Percentiles rank a stretch among this genome's conserved stretches.
Conservation (phyloP, 2,113 vertebrate species). For the Danio rerio region DNA sequence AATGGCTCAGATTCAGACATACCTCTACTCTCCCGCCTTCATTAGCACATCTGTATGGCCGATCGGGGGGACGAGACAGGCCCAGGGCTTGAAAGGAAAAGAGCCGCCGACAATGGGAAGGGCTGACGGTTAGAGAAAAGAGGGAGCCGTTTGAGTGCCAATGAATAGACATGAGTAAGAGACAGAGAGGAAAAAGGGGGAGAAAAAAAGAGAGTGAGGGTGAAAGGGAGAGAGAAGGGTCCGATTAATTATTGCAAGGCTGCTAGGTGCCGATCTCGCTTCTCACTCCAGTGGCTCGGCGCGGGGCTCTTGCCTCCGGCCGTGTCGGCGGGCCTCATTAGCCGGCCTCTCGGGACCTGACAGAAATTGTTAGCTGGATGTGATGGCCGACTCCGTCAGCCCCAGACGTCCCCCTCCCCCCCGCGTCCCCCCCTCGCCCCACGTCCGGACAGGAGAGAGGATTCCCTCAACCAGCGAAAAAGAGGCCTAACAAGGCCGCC, state of each 20-base stretch:
- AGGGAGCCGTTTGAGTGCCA: slow-evolving; percentile 76
- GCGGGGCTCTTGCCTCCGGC: slow-evolving; percentile 89
- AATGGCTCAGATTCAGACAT: slow-evolving; percentile 40
- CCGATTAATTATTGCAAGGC: slow-evolving; percentile 94
- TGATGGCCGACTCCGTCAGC: slow-evolving; percentile 84
- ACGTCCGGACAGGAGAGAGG: slow-evolving; percentile 57
- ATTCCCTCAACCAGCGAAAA: slow-evolving; percentile 67
- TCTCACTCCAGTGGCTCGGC: slow-evolving; percentile 90
- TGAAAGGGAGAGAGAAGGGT: slow-evolving; percentile 53
- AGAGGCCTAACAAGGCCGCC: slow-evolving; percentile 76
- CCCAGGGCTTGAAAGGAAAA: slow-evolving; percentile 45
- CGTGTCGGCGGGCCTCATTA: slow-evolving; percentile 97
- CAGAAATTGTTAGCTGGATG: slow-evolving; percentile 92
- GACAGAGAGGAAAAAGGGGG: slow-evolving; percentile 43
- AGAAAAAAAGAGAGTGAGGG: slow-evolving; percentile 34
- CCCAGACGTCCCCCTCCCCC: slow-evolving; percentile 27
- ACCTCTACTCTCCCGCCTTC: slow-evolving; percentile 43
- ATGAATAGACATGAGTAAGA: slow-evolving; percentile 83
- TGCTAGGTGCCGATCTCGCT: slow-evolving; percentile 89
- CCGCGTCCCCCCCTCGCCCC: slow-evolving; percentile 48
- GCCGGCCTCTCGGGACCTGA: slow-evolving; percentile 86
- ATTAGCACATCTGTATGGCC: slow-evolving; percentile 47
- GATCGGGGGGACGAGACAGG: slow-evolving; percentile 8
- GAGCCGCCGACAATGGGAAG: slow-evolving; percentile 44
- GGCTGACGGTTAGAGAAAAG: slow-evolving; percentile 42